Base-by-base conservation (phyloP, 2,888 invertebrate species). In the Cerastis rubricosa region DNA sequence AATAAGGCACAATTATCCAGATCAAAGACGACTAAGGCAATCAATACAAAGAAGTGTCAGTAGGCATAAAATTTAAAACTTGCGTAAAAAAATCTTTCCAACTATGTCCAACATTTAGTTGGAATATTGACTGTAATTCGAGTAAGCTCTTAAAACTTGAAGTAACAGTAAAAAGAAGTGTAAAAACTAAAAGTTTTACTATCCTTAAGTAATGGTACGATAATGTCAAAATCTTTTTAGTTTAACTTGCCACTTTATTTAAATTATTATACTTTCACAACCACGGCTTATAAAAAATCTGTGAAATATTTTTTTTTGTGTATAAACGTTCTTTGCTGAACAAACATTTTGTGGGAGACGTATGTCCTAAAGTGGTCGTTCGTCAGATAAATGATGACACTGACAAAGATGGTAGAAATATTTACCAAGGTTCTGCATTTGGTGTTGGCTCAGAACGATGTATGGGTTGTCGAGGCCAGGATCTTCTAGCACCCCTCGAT, bases 381-480 rank as follows among this genome's bases (percentile, higher is more conserved):
- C 19, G 35, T 45, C 11, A 7, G 25, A 49, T 40, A 25, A 59
- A 59, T 75, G n/a, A 35, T n/a, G 11, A 49, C 7, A 63, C 14
- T 12, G 35, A 9, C 43, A 2, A 40, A 49, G 1, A 81, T 8
- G 0, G 1, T 35, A 7, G 11, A 2, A 49, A 63, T 70, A 73
- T 78, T 92, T 89, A 96, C 96, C 96, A 61, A 95, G 91, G 71
- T 96, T 96, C 89, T 96, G 96, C 96, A 96, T 96, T 92, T 96
- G 96, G 89, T 96, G 96, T 87, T 96, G 96, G 78, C 96, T 96
- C 17, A 96, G 91, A 0, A 96, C 96, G 54, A 96, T 94, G 86
- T 96, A 96, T 0, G 95, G 94, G 73, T 95, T 94, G 29, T 94
- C 94, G 6, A 93, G 87, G 3, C 88, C 92, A 0, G 94, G 94